phyloP scores from a whole-genome alignment of 2,888 invertebrate genomes.

The Perizoma affinitatum region DNA sequence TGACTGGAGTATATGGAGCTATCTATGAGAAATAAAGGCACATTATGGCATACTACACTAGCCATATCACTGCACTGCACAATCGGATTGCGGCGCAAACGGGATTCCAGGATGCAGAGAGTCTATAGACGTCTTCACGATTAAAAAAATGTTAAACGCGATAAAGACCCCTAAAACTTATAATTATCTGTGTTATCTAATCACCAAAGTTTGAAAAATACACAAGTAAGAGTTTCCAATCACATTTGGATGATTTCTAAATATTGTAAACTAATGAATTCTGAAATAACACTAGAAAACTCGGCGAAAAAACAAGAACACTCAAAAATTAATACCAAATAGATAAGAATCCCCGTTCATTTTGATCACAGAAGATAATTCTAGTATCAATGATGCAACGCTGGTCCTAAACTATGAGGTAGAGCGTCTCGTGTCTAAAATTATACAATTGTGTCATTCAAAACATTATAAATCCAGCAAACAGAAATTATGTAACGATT shows the following conservation, averaged over 20 bases:
- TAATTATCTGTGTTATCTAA: no score
- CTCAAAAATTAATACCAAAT: slow-evolving; percentile 54
- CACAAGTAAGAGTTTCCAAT: slow-evolving; percentile 13
- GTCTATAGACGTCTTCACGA: no score
- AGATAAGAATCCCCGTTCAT: slow-evolving; percentile 53
- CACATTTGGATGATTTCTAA: slow-evolving; percentile 1
- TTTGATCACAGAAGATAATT: slow-evolving; percentile 38
- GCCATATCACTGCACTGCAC: no score
- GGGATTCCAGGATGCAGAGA: no score
- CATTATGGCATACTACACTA: no score
- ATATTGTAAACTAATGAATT: not conserved
- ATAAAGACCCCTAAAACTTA: no score
- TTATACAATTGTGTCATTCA: slow-evolving; percentile 73
- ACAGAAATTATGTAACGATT: slow-evolving; percentile 75
- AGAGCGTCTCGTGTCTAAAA: slow-evolving; percentile 72
- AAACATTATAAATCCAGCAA: slow-evolving; percentile 60
- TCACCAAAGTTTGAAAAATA: no score
- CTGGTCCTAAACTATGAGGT: slow-evolving; percentile 52
- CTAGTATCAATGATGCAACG: slow-evolving; percentile 50
- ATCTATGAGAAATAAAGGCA: no score
- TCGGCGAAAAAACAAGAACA: slow-evolving; percentile 35
- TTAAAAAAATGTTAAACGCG: no score
- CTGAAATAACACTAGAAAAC: not conserved
- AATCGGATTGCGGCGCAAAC: no score
- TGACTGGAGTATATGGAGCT: no score